These are phyloP conservation scores for Serilophus lunatus DNA, from an alignment of 2,113 vertebrate species.

Conservation along the genomic window DNA sequence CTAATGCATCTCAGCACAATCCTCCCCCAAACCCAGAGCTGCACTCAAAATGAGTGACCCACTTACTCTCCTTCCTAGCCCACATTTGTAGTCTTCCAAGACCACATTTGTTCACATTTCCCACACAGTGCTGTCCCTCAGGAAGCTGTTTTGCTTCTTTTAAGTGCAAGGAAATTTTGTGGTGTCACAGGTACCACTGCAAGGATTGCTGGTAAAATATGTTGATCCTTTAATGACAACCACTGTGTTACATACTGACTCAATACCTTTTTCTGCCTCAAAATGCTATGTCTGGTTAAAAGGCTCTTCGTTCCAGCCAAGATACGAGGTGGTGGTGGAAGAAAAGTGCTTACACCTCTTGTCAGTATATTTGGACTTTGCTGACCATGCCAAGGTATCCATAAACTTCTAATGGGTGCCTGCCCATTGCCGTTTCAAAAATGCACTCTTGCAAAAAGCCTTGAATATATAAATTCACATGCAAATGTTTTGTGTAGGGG, in stretches of 20 bases:
- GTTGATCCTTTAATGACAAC: background rate
- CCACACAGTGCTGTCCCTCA: background rate
- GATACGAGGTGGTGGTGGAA: background rate
- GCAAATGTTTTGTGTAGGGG: background rate
- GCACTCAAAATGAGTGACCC: background rate
- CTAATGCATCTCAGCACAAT: background rate
- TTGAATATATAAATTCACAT: constrained; percentile 27
- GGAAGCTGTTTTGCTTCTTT: background rate
- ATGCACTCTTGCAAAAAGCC: background rate
- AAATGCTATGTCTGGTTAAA: background rate
- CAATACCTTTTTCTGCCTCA: background rate
- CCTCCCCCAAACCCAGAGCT: background rate
- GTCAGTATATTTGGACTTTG: background rate
- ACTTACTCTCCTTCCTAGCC: background rate
- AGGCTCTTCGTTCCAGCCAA: background rate
- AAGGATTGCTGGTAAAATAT: background rate
- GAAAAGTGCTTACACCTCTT: background rate
- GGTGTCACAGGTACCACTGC: background rate
- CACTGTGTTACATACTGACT: background rate
- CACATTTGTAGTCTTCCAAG: background rate
- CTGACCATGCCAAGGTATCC: background rate
- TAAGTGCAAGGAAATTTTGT: background rate
- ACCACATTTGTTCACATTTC: background rate
- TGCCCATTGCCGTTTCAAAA: background rate
- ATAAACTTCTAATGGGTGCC: background rate